Conservation (phyloP, 1,140 invertebrate genomes). For the Acyrthosiphon pisum region DNA sequence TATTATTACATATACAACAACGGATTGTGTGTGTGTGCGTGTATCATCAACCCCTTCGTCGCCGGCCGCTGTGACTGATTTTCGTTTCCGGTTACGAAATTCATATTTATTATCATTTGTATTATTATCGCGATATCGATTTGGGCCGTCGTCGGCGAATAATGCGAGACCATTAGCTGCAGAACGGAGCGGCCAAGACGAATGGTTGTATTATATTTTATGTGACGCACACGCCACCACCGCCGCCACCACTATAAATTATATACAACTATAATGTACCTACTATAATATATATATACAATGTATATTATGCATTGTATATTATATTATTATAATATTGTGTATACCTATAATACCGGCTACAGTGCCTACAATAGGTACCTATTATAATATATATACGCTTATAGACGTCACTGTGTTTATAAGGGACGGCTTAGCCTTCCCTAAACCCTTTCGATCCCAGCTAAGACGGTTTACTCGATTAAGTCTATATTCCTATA, state of each 20-base stretch:
- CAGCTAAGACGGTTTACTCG: slow-evolving; percentile 13
- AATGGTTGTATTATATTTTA: slow-evolving; percentile 16
- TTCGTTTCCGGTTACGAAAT: slow-evolving; percentile 34
- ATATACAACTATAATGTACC: not conserved
- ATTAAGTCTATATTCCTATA: not conserved
- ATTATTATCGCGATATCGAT: slow-evolving; percentile 24
- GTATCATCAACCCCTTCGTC: not conserved
- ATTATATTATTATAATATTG: not conserved
- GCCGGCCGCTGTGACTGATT: not conserved
- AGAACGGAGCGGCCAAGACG: slow-evolving; percentile 9
- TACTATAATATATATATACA: not conserved
- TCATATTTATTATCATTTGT: slow-evolving; percentile 11
- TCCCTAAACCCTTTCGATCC: not conserved
- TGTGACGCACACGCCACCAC: not conserved
- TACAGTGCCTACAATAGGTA: not conserved
- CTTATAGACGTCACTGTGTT: slow-evolving; percentile 2
- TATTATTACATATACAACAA: not conserved
- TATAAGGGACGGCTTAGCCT: not conserved
- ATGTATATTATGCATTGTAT: not conserved
- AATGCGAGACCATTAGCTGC: slow-evolving; percentile 8
- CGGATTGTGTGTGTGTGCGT: not conserved
- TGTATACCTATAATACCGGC: not conserved
- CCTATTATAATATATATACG: not conserved
- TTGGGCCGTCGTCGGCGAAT: slow-evolving; percentile 6
- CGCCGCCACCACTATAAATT: not conserved